phyloP scores from a whole-genome alignment of 2,113 vertebrate genomes.

The Archilochus colubris region DNA sequence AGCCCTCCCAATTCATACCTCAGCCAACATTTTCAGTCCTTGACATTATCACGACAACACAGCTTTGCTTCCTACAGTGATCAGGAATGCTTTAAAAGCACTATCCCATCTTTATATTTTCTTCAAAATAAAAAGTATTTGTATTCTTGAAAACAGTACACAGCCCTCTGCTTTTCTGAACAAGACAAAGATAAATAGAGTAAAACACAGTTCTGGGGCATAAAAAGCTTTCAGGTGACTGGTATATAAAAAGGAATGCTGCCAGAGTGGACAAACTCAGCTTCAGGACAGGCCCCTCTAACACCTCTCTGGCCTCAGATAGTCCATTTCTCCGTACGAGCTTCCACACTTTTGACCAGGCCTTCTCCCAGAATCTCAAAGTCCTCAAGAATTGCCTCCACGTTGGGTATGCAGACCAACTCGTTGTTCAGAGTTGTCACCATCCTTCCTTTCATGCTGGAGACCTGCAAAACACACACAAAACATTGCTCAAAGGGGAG shows the following conservation, averaged over 20 bases:
- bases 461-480: constrained; percentile 75
- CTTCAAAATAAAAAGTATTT: constrained; percentile 22
- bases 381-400: constrained; percentile 93
- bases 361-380: constrained; percentile 87
- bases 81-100: background rate
- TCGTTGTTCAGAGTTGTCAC: constrained; percentile 72
- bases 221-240: background rate
- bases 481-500: background rate
- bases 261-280: background rate
- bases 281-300: background rate
- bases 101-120: background rate
- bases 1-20: background rate
- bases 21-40: background rate
- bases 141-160: background rate
- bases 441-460: constrained; percentile 81
- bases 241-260: background rate
- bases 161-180: background rate
- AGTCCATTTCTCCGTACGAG: constrained; percentile 89
- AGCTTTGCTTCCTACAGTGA: background rate
- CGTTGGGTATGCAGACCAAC: constrained; percentile 81
- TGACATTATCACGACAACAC: background rate
- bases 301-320: constrained; percentile 71
- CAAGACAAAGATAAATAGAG: constrained; percentile 15
- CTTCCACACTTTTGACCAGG: constrained; percentile 85
- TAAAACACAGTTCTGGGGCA: background rate